Conservation (phyloP, 2,113 vertebrate genomes). For the Sander vitreus region DNA sequence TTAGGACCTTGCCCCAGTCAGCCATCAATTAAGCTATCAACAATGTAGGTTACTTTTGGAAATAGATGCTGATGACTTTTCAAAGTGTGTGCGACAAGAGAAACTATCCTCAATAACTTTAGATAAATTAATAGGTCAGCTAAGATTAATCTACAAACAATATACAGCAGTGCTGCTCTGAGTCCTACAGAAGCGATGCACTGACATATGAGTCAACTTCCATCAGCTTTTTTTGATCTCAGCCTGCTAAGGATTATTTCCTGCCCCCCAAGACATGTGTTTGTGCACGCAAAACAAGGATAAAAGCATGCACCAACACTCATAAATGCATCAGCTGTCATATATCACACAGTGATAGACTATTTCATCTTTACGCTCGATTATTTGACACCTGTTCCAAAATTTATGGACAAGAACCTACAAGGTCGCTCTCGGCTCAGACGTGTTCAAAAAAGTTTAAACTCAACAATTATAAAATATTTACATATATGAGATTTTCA, state of each 20-base stretch:
- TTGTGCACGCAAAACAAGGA: slow-evolving; percentile 75
- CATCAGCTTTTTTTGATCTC: slow-evolving; percentile 72
- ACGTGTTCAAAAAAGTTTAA: slow-evolving; percentile 31
- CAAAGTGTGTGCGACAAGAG: slow-evolving; percentile 39
- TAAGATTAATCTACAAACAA: slow-evolving; percentile 52
- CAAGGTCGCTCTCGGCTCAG: slow-evolving; percentile 21
- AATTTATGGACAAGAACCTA: slow-evolving; percentile 55
- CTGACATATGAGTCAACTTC: slow-evolving; percentile 72
- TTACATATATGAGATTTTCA: slow-evolving; percentile 14
- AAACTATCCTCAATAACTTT: slow-evolving; percentile 49
- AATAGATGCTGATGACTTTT: slow-evolving; percentile 61
- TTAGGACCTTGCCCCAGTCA: slow-evolving; percentile 55
- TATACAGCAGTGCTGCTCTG: slow-evolving; percentile 47
- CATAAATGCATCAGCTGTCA: slow-evolving; percentile 79
- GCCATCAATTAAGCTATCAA: slow-evolving; percentile 69
- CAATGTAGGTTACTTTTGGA: slow-evolving; percentile 62
- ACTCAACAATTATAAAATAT: slow-evolving; percentile 37
- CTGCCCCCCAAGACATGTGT: slow-evolving; percentile 76
- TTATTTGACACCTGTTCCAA: slow-evolving; percentile 79
- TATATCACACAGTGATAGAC: slow-evolving; percentile 68
- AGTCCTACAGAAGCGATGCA: slow-evolving; percentile 60
- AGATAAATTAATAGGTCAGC: slow-evolving; percentile 64
- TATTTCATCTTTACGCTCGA: slow-evolving; percentile 77
- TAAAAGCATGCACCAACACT: slow-evolving; percentile 74
- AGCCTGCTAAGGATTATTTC: slow-evolving; percentile 79